Conservation (phyloP, 1,140 invertebrate species). For the Temnothorax longispinosus region DNA sequence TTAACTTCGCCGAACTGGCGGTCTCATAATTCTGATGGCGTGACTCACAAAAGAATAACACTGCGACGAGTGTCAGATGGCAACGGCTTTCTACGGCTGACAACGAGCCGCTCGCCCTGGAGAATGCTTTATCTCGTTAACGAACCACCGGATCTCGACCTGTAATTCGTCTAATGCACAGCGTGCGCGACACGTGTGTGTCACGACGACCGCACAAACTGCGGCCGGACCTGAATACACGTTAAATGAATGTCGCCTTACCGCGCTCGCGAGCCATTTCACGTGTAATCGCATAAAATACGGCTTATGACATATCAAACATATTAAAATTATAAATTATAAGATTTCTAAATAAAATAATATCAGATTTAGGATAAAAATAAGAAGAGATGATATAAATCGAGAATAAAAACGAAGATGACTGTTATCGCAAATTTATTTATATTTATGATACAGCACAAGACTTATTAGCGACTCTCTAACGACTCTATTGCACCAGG, state of each 20-base stretch:
- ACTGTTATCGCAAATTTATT: not conserved
- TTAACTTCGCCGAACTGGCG: constrained; percentile 21
- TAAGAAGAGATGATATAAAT: too few species aligned
- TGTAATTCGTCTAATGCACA: constrained; percentile 61
- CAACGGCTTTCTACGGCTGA: constrained; percentile 43
- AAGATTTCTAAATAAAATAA: not conserved
- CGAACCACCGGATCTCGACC: constrained; percentile 53
- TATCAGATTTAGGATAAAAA: not conserved
- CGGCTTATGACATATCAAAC: not conserved
- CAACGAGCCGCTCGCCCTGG: not conserved
- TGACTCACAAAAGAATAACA: constrained; percentile 45
- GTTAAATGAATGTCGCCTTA: constrained; percentile 72
- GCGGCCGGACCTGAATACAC: constrained; percentile 60
- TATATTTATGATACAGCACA: not conserved
- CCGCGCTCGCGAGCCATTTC: constrained; percentile 56
- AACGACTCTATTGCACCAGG: too few species aligned
- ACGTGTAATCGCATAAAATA: constrained; percentile 5
- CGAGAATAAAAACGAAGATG: not conserved
- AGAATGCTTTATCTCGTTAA: constrained; percentile 61
- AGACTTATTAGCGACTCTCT: not conserved
- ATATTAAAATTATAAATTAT: not conserved
- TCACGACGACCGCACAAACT: constrained; percentile 37
- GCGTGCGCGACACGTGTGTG: constrained; percentile 19
- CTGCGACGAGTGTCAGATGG: constrained; percentile 22
- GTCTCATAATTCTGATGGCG: constrained; percentile 16